Base-by-base conservation (phyloP, 2,113 vertebrate species). In the Salminus brasiliensis region DNA sequence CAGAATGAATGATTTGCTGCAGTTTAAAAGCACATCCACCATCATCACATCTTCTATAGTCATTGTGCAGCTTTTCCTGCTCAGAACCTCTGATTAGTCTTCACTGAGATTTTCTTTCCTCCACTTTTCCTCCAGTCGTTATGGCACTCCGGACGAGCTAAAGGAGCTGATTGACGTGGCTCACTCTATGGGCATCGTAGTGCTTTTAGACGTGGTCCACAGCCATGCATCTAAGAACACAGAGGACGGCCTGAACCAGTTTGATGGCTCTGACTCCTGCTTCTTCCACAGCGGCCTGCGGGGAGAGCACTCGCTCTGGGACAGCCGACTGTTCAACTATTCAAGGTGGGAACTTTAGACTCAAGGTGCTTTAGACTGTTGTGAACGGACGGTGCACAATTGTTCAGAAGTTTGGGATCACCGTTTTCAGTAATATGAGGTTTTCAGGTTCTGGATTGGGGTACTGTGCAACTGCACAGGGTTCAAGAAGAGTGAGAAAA, bases 221-320 rank as follows among this genome's bases (percentile, higher is more conserved):
- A 98, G 97, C 80, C 98, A 99, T 4, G 98, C 98, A 6, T 99
- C 96, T 39, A 96, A 95, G 74, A 99, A 99, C 90, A 95, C 94
- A 0, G 96, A 97, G 67, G 98, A 99, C 52, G 98, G 98, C 0
- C 91, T 99, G 60, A 99, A 99, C 88, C 45, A 70, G 47, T 99
- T 99, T 30, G 98, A 99, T 68, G 98, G 98, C 29, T 96, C 97
- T 0, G 95, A 98, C 89, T 93, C 95, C 1, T 97, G 96, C 82
- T 98, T 95, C 87, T 99, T 99, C 89, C 98, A 98, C 87, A 90
- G 95, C 0, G 95, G 95, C 1, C 87, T 92, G 1, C 92, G 94
- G 86, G 98, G 98, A 60, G 93, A 86, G 55, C 97, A 99, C 86
- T 82, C 74, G n/a, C 90, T 95, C 30, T 99, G 97, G 98, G 97